Conservation (phyloP, 92 coral and sea anemone genomes). For the Zoanthus gigantus region DNA sequence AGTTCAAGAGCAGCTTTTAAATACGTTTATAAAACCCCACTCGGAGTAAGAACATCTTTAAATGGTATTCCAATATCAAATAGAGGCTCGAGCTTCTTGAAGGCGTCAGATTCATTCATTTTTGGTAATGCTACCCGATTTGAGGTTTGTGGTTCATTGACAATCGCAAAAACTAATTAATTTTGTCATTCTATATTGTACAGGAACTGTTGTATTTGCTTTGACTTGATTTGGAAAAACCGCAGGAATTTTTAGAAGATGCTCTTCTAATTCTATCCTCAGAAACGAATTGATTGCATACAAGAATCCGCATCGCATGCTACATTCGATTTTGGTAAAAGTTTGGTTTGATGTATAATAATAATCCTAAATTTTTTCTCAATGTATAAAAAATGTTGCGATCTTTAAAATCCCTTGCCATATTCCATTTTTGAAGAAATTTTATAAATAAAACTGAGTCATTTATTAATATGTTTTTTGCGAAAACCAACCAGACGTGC, state of each 20-base stretch:
- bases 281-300: background rate
- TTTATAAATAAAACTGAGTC: background rate
- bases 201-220: slow-evolving; percentile 11
- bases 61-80: background rate
- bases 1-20: background rate
- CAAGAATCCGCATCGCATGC: background rate
- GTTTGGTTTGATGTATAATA: no score
- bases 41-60: background rate
- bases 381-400: background rate
- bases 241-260: slow-evolving; percentile 8
- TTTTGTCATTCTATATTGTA: slow-evolving; percentile 12
- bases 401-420: background rate
- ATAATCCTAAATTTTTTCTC: background rate
- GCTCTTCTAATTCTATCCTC: background rate
- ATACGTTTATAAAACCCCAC: background rate
- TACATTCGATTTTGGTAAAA: background rate
- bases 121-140: background rate
- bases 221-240: slow-evolving; percentile 4
- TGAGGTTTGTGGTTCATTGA: slow-evolving; percentile 31
- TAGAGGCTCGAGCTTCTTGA: background rate
- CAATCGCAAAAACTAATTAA: slow-evolving; percentile 7
- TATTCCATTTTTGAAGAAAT: background rate
- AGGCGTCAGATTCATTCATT: background rate
- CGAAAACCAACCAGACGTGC: background rate
- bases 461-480: background rate